Evolutionary conservation across 2,888 invertebrate genomes (phyloP).

Genomic region (Sinopyrophorus schimmeli): DNA sequence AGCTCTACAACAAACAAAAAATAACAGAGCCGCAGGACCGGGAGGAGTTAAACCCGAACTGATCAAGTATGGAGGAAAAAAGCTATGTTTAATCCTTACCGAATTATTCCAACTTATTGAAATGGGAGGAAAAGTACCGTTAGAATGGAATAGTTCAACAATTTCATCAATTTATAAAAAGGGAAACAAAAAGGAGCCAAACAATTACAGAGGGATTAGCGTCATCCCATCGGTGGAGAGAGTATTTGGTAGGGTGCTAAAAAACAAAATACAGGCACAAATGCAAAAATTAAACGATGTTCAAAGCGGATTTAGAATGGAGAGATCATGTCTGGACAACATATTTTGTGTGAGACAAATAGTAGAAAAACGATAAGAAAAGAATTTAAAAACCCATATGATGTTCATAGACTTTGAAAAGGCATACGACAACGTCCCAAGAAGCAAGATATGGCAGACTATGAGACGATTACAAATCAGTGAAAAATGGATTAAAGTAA

Average conservation of each 20-base stretch:
- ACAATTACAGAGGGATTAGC: background rate
- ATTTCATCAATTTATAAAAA: background rate
- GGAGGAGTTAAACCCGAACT: too few relatives aligned
- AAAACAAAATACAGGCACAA: slow-evolving; percentile 1
- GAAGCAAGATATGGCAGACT: background rate
- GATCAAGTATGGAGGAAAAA: too few relatives aligned
- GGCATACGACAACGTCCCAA: background rate
- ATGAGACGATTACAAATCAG: background rate
- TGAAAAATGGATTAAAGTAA: slow-evolving; percentile 2
- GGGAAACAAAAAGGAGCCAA: background rate
- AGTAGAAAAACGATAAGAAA: slow-evolving; percentile 3
- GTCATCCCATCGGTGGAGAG: slow-evolving; percentile 1
- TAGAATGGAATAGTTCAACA: slow-evolving; percentile 1
- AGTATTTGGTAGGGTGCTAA: background rate
- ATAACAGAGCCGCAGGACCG: too few relatives aligned
- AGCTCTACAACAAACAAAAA: too few relatives aligned
- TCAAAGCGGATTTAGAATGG: slow-evolving; percentile 1
- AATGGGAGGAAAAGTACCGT: background rate
- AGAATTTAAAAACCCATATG: slow-evolving; percentile 1
- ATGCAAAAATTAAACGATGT: background rate
- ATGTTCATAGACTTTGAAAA: slow-evolving; percentile 3
- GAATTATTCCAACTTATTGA: too few relatives aligned
- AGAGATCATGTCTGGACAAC: background rate
- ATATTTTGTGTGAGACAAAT: slow-evolving; percentile 1
- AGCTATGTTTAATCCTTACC: too few relatives aligned